Evolutionary conservation across 1,140 invertebrate genomes (phyloP).

Genomic region (Aphis craccivora): DNA sequence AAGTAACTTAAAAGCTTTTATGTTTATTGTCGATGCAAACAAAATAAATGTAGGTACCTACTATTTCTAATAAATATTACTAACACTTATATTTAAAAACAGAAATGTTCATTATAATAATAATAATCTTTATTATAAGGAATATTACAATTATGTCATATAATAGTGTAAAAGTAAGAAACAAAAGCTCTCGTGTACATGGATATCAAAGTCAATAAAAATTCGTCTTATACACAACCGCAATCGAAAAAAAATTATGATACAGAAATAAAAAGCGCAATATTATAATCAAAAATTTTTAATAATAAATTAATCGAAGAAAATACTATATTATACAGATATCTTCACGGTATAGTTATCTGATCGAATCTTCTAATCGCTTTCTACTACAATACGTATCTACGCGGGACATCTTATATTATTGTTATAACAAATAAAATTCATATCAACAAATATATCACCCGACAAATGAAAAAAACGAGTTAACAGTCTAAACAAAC

Average conservation of each 20-base stretch:
- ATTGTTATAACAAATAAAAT: neutral
- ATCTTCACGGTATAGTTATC: neutral
- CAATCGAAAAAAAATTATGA: neutral
- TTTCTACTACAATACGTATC: neutral
- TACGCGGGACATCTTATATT: neutral
- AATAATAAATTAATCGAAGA: constrained; percentile 6
- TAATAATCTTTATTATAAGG: no score
- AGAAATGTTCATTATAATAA: neutral
- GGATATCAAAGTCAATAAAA: neutral
- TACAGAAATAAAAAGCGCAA: neutral
- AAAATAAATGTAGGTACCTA: no score
- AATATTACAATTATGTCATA: no score
- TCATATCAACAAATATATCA: neutral
- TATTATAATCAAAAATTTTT: neutral
- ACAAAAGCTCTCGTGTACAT: neutral
- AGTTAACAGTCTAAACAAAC: no score
- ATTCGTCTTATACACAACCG: neutral
- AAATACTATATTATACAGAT: neutral
- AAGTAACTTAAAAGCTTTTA: neutral
- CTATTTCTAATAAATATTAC: no score
- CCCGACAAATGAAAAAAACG: neutral
- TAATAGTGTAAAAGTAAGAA: neutral
- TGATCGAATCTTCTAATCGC: constrained; percentile 31
- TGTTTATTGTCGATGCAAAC: neutral
- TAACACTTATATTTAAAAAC: neutral